Evolutionary conservation across 2,888 invertebrate genomes (phyloP).

Genomic region (Labia minor): DNA sequence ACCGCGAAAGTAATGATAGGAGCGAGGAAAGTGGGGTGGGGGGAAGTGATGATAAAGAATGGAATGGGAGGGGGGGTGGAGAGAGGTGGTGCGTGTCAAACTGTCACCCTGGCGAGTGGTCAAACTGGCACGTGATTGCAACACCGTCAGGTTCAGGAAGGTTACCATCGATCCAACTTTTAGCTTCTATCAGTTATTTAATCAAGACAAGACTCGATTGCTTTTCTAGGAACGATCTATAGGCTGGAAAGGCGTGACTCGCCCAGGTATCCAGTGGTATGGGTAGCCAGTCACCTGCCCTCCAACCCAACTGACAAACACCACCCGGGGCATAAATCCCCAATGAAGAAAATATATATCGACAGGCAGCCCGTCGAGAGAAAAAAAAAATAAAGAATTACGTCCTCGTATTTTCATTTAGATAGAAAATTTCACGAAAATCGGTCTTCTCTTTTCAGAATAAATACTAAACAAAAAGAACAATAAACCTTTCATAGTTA

Average conservation of each 20-base stretch:
- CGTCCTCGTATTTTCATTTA: background rate
- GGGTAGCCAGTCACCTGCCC: background rate
- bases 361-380: background rate
- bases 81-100: background rate
- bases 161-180: conserved; percentile 13
- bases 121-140: conserved; percentile 3
- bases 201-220: conserved; percentile 13
- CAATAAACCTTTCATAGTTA: too few species aligned
- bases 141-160: background rate
- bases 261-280: background rate
- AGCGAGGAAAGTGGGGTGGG: too few species aligned
- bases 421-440: too few species aligned
- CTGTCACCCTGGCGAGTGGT: background rate
- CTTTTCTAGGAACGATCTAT: conserved; percentile 1
- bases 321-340: background rate
- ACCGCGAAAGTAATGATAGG: too few species aligned
- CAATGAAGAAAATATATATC: background rate
- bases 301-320: background rate
- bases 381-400: too few species aligned
- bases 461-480: too few species aligned
- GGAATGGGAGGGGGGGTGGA: background rate
- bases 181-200: background rate
- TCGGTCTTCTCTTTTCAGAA: too few species aligned
- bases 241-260: background rate
- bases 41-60: too few species aligned